Evolutionary conservation across 2,888 invertebrate species (phyloP).

Genomic region (Ypsolopha sequella): DNA sequence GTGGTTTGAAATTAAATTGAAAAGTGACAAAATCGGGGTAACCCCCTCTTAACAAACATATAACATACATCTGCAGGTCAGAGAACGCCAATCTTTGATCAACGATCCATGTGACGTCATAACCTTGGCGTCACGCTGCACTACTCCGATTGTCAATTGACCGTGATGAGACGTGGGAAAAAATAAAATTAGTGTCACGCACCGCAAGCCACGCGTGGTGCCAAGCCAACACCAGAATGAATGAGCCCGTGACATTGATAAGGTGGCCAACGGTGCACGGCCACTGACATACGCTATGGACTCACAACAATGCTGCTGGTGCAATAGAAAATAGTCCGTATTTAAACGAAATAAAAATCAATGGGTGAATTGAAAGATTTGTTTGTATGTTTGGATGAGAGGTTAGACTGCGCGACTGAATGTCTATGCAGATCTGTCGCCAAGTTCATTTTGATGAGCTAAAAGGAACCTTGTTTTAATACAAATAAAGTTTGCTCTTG

Average conservation of each 20-base stretch:
- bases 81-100: background rate
- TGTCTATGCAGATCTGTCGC: too few relatives aligned
- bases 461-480: too few relatives aligned
- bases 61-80: background rate
- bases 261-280: background rate
- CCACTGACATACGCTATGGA: background rate
- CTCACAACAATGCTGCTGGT: background rate
- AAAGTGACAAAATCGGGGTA: too few relatives aligned
- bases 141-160: constrained; percentile 10
- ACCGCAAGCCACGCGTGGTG: constrained; percentile 22
- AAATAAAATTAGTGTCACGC: constrained; percentile 28
- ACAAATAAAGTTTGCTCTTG: too few relatives aligned
- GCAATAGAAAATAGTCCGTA: background rate
- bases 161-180: constrained; percentile 12
- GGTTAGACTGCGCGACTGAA: background rate
- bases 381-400: background rate
- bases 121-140: constrained; percentile 20
- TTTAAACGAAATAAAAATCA: too few relatives aligned
- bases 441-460: too few relatives aligned
- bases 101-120: constrained; percentile 2
- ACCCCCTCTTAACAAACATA: too few relatives aligned
- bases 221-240: constrained; percentile 21
- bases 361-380: background rate
- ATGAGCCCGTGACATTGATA: constrained; percentile 41
- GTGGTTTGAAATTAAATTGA: too few relatives aligned